Base-by-base conservation (phyloP, 2,113 vertebrate genomes). In the Manacus vitellinus region DNA sequence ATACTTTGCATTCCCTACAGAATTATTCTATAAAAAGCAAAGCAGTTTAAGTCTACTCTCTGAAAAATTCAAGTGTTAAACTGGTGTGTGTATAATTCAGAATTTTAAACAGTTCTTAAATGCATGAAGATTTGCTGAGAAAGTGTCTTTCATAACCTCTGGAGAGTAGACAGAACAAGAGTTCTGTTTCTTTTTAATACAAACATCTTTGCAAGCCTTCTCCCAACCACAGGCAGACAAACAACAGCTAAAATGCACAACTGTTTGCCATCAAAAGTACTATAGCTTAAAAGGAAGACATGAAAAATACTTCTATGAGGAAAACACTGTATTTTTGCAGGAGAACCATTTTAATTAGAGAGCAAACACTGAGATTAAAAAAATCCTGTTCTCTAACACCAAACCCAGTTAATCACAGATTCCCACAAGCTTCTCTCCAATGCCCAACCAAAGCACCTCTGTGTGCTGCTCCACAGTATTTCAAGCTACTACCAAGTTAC, bases 21-120 rank as follows among this genome's bases (percentile, higher is more conserved):
- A 97, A 96, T 92, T 54, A 70, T 96, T 62, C 80, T 91, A 94
- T 84, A 95, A 94, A 92, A 91, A 93, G 74, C 72, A 86, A 93
- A 75, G 91, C 92, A 81, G 94, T 91, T 95, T 89, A 75, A 92
- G 85, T 68, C 62, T 33, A 70, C 28, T 74, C 81, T 76, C 93
- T 92, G 65, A 75, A 94, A 93, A 93, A 65, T 56, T 74, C 43
- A 43, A 95, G 55, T 33, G 54, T 70, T 95, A 95, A 97, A 85
- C 51, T 81, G 49, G 33, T 77, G 59, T 72, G 23, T 77, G 37
- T 55, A 24, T 72, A 92, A 91, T 19, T 92, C 72, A 59, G 59
- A 82, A 95, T 55, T 72, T 82, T 66, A 88, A 90, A 62, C 5
- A 51, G 55, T 76, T 61, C 72, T 94, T 91, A 92, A 91, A 88